Base-by-base conservation (phyloP, 64 coral and sea anemone species). In the Catalaphyllia jardinei region DNA sequence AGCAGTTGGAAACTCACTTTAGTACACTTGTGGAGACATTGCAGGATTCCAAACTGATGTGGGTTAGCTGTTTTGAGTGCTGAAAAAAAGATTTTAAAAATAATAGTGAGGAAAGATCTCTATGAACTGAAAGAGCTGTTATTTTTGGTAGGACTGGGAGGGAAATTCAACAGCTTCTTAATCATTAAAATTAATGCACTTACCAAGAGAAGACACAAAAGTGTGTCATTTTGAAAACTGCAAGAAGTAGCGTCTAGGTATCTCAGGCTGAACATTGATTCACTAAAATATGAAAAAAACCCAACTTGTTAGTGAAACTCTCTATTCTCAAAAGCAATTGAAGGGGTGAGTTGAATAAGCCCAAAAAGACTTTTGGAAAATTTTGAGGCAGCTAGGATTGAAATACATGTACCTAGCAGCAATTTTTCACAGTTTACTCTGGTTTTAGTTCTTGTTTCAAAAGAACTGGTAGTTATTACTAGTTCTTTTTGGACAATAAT, bases 21-120 rank as follows among this genome's bases (percentile, higher is more conserved):
- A 98, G 78, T 59, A 98, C 74, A 67, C 93, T 89, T 71, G 83
- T 71, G 11, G 93, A 98, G 6, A 94, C 67, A 20, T 72, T 52
- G 69, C 92, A 98, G 2, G 93, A 98, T 33, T 98, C 96, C 79
- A 98, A 86, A 73, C 96, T 98, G 29, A 98, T 77, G 16, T 93
- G 89, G 22, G 89, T 92, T 60, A 98, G 62, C 31, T 87, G 89
- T 88, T 72, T 92, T 72, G 87, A 94, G 29, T 94, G 93, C 96
- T 98, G 89, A 77, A 76, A 61, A 16, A 20, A 75, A 22, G 52
- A 17, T 31, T 24, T 31, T 74, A 82, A 64, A 72, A 14, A 72
- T n/a, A n/a, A n/a, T n/a, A 50, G n/a, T 64, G 28, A 65, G 14
- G 14, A 84, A 62, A 62, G 30, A 77, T 3, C 8, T 20, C 0